These are phyloP conservation scores for Columba janthina DNA, from an alignment of 2,113 vertebrate genomes.

Conservation along the genomic window DNA sequence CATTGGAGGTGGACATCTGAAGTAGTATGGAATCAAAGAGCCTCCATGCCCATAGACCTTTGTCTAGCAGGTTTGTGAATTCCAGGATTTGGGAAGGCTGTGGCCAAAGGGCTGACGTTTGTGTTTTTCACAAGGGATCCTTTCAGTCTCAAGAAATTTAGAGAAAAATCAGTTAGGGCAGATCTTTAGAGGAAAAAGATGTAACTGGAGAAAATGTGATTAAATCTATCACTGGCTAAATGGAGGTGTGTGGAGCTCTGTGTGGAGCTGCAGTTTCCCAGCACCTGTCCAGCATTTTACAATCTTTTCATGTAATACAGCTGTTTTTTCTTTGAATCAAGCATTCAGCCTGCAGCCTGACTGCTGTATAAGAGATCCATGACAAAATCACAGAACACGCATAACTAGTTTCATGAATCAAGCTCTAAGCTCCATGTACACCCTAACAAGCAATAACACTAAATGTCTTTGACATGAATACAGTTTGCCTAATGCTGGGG, in stretches of 20 bases:
- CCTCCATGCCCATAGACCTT: neutral
- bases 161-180: neutral
- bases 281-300: neutral
- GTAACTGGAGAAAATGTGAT: neutral
- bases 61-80: neutral
- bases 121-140: neutral
- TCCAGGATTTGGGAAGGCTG: neutral
- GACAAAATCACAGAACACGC: neutral
- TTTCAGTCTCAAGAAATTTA: neutral
- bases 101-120: neutral
- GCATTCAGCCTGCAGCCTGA: constrained; percentile 1
- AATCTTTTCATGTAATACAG: neutral
- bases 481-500: constrained; percentile 7
- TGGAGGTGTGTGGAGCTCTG: neutral
- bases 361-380: neutral
- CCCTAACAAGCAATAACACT: neutral
- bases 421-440: neutral
- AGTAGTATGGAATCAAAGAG: neutral
- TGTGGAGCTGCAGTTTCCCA: neutral
- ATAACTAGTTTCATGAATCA: constrained; percentile 10
- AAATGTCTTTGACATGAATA: neutral
- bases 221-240: neutral
- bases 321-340: neutral
- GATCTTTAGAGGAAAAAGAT: neutral
- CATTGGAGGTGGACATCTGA: neutral